Evolutionary conservation across 2,888 invertebrate genomes (phyloP), one percentile per base, ranked within the genome.

Genomic region (Taphrorychus bicolor): DNA sequence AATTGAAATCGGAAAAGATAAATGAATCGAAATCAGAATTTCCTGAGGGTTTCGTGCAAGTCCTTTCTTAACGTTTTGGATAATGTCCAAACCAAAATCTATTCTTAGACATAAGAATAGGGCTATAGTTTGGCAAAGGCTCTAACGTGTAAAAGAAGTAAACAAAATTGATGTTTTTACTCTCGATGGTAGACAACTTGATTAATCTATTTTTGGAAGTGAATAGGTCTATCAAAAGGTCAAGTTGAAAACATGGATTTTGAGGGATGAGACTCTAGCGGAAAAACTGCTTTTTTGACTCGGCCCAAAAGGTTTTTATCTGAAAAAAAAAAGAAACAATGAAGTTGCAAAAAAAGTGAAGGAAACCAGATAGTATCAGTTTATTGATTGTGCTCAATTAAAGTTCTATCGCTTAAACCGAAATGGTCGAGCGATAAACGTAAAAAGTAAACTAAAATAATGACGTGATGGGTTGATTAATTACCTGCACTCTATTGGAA

Each of bases 1-100:
- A 60, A 22, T 60, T 60, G 53, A 60, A 60, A 52, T 53, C 53
- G 42, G 40, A 52, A 40, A 60, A 53, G 60, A 60, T 60, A 60
- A 60, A 60, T 60, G 60, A 60, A 52, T 14, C 17, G n/a, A 40
- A 21, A 52, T 60, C 60, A 60, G 16, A 60, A 52, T 52, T 60
- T 53, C 53, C 60, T 53, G 41, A 60, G 17, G 45, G 19, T 52
- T 60, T 22, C 41, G 52, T 52, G 52, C 18, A 17, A 21, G 40
- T 22, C 53, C 42, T 40, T 41, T 60, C 52, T 53, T 53, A 53
- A 41, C 52, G 14, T 42, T 17, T 60, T 60, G 60, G 60, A 60
- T 53, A 17, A 5, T 42, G 9, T 60, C 60, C 60, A 60, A 60
- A 22, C 11, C 22, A 42, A 53, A 52, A 32, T n/a, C 53, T 60